Base-by-base conservation (phyloP, 2,888 invertebrate genomes). In the Drosophila koepferae region DNA sequence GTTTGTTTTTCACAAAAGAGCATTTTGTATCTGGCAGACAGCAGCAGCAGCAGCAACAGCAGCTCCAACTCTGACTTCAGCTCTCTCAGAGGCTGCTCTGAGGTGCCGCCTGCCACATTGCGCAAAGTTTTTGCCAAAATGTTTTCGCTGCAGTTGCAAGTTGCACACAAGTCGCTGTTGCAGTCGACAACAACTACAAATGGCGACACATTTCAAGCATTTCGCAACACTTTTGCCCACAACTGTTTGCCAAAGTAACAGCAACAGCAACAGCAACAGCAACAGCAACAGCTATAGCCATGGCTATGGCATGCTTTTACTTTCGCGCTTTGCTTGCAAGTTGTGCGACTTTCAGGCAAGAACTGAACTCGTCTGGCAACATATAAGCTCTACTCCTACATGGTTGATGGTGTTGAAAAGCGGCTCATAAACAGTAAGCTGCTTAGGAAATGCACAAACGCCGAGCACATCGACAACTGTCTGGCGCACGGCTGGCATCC, bases 361-460 rank as follows among this genome's bases (percentile, higher is more conserved):
- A 49, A 14, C 60, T 62, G 56, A 20, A 12, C 28, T 28, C 28
- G 28, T 0, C 28, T 28, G 28, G 28, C 28, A 28, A 5, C 28
- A 65, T 59, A 66, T 72, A 62, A 59, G 61, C 67, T 65, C 60
- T 44, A 54, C 43, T 59, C 62, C 63, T 60, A 40, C 62, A 36
- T 69, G 56, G 56, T 65, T 51, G 63, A 54, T 71, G 81, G 82
- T 74, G 77, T 66, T 70, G 80, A 69, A 85, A 86, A 86, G 86
- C 83, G 82, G 86, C 86, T 87, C 86, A 87, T 86, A 87, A 86
- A 75, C 87, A 80, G 64, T 86, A 86, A 86, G 86, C 86, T 75
- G 87, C 86, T 86, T 86, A 87, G 79, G 69, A 79, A 81, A 77
- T 80, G 78, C 80, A 83, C 69, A 69, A 71, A 56, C 72, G 66